Evolutionary conservation across 2,113 vertebrate species (phyloP), one percentile per base, ranked within the genome.

Genomic region (Caracal caracal): DNA sequence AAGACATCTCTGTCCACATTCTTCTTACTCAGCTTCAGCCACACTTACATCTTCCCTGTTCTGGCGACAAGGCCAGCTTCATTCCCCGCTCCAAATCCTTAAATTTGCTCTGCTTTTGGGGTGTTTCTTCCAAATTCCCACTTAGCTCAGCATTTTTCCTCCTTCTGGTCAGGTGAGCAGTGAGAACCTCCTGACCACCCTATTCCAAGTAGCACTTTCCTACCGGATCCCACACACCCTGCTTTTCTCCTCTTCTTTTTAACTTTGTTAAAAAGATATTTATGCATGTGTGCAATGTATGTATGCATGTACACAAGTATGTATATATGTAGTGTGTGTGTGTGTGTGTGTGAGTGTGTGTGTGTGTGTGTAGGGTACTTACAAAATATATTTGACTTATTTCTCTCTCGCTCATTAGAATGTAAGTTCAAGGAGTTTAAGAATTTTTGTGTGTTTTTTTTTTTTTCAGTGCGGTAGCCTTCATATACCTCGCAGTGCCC

Each of bases 191-290:
- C 8, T 22, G 35, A 13, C 11, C 33, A 83, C 15, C 10, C 11
- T 24, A 1, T 83, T 75, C 83, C 6, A 87, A 79, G 51, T 33
- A 65, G 1, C 20, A 56, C 12, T 47, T 93, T 51, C 49, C 2
- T 68, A 1, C 10, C 8, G 13, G 30, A 40, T 7, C 26, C 47
- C 35, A 70, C 37, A 63, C 10, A 26, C 8, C 3, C 0, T 1
- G 17, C 28, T 53, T 26, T 65, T 71, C 22, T 43, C n/a, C 10
- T n/a, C 20, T 92, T 88, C 16, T 5, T 22, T 20, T 94, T 15
- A 66, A 11, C 19, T 17, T 4, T 16, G 8, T 20, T 85, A 86
- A 43, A 86, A 43, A 2, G 26, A 22, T 70, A 70, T 73, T 24
- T 35, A 30, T 30, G 8, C 65, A 9, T 30, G 7, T 73, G 22